Evolutionary conservation across 2,113 vertebrate genomes (phyloP).

Genomic region (Myodes glareolus): DNA sequence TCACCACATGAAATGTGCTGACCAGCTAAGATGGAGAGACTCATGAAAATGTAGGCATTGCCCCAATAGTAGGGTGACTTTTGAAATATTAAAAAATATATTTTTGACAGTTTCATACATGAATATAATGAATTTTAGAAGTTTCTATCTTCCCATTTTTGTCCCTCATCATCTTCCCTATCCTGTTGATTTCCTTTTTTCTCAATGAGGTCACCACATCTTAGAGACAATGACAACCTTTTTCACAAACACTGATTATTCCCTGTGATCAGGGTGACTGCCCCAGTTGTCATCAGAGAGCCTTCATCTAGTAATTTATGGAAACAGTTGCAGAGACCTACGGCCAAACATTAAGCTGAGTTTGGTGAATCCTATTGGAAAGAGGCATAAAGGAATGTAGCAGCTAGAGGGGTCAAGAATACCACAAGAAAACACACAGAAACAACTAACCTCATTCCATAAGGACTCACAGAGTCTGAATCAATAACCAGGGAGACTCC

Average conservation of each 20-base stretch:
- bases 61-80: not conserved
- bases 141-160: not conserved
- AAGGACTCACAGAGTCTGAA: not conserved
- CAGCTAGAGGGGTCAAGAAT: not conserved
- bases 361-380: not conserved
- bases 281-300: not conserved
- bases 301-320: not conserved
- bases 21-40: not conserved
- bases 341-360: not conserved
- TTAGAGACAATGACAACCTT: not conserved
- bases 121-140: not conserved
- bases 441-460: not conserved
- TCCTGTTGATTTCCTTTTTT: not conserved
- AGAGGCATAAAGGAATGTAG: not conserved
- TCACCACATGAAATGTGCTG: not conserved
- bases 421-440: not conserved
- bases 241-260: not conserved
- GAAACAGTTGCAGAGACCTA: not conserved
- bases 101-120: not conserved
- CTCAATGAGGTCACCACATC: not conserved
- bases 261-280: not conserved
- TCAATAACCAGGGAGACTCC: not conserved
- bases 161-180: not conserved
- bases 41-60: not conserved
- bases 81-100: not conserved